phyloP scores from a whole-genome alignment of 2,797 vertebrate species.

The Enoplosus armatus region DNA sequence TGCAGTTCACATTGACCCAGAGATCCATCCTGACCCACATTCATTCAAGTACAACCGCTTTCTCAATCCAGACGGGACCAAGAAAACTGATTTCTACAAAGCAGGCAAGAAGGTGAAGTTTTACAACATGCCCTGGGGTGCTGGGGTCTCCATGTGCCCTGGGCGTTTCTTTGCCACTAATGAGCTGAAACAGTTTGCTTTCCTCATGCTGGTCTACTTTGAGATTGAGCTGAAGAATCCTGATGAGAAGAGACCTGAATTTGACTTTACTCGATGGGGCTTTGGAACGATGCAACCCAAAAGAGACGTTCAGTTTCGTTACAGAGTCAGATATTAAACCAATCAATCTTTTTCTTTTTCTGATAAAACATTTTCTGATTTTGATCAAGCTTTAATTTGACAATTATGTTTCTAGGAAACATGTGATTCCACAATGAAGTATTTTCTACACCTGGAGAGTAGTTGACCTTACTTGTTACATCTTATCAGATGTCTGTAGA shows the following conservation, averaged over 20 bases:
- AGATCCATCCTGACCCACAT: constrained; percentile 87
- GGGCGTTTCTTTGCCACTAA: constrained; percentile 88
- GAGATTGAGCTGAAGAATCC: constrained; percentile 87
- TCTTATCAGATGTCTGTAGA: not conserved
- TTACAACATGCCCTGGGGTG: constrained; percentile 90
- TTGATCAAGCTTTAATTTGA: not conserved
- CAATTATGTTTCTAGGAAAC: not conserved
- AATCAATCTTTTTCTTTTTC: not conserved
- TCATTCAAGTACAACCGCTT: constrained; percentile 89
- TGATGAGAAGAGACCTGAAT: constrained; percentile 76
- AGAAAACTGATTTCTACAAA: constrained; percentile 87
- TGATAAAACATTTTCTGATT: not conserved
- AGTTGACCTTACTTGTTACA: not conserved
- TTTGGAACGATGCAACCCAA: constrained; percentile 88
- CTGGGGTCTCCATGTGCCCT: constrained; percentile 87
- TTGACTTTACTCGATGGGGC: constrained; percentile 85
- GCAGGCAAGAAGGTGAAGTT: constrained; percentile 86
- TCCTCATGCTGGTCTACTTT: constrained; percentile 88
- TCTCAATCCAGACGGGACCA: constrained; percentile 82
- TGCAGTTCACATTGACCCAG: constrained; percentile 86
- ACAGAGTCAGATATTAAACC: constrained; percentile 76
- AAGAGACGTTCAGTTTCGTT: constrained; percentile 83
- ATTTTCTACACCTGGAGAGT: not conserved
- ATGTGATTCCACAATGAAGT: not conserved
- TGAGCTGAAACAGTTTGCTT: constrained; percentile 89